Evolutionary conservation across 2,888 invertebrate species (phyloP), one percentile per base, ranked within the genome.

Genomic region (Sialis fuliginosa): DNA sequence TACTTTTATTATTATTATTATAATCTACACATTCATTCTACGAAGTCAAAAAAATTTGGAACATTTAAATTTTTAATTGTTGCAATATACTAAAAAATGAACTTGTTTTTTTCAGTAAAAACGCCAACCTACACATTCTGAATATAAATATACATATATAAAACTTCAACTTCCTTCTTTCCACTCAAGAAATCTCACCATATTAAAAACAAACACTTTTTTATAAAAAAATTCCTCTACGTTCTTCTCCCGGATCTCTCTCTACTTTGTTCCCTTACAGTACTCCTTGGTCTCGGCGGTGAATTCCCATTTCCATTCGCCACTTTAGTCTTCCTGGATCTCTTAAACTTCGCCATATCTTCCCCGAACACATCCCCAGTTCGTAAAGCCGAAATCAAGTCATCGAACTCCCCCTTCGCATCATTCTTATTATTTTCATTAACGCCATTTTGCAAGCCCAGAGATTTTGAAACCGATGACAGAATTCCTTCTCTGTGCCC

Each of bases 361-460:
- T 93, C 93, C 1, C 92, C 91, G 59, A 93, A 95, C 0, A 93
- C 92, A 58, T 93, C 92, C 1, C 95, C 95, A 0, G 95, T 93
- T 49, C 93, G 68, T 45, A 95, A 64, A 0, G 95, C 95, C 0
- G 93, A 93, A 60, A 95, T 95, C 55, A 95, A 72, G 66, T 95
- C 95, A 60, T 95, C 95, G 64, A 95, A 95, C 66, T 95, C 95
- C 6, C 93, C 91, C 58, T 89, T 81, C 48, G 72, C 79, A 57
- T 71, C 74, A 9, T 67, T 69, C 59, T 66, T 66, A 13, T 60
- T 60, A 41, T 63, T 70, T 0, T 74, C 73, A 54, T 77, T 79
- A 10, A 53, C 45, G 49, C 74, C 74, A 44, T 80, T 79, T 52
- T 81, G 83, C 46, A 77, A 64, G 49, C 71, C 81, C 48, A 84